Base-by-base conservation (phyloP, 1,140 invertebrate species). In the Pogonognathellus flavescens region DNA sequence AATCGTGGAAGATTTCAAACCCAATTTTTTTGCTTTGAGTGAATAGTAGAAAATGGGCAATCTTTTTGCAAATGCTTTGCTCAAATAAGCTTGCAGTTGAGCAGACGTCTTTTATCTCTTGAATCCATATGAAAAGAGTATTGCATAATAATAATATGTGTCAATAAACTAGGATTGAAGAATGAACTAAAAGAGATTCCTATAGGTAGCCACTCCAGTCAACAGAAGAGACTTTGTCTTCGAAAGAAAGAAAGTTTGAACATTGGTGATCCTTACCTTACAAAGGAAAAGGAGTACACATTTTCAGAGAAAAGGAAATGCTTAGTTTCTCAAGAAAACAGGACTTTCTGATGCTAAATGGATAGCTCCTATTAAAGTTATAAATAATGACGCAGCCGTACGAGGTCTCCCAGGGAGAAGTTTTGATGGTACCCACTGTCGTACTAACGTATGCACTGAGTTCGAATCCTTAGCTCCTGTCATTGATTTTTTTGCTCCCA, bases 321-420 rank as follows among this genome's bases (percentile, higher is more conserved):
- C 6, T 7, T 72, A 31, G 66, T 16, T 72, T 6, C 49, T 2
- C 4, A 72, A 72, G 2, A 72, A 49, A 9, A 14, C 25, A 18
- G 14, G 8, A 8, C 9, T 72, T 0, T 66, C 14, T 14, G 22
- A 72, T 49, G 6, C 13, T n/a, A 14, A 72, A n/a, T 72, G 66
- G 66, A 72, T 49, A 50, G 41, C 22, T 14, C n/a, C n/a, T n/a
- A 72, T 72, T 4, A 72, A 72, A n/a, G 49, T 72, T 16, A 72
- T 25, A 1, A 31, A 16, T n/a, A 72, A 72, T 72, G 66, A 49
- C 0, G 25, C 66, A 1, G 66, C 66, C 16, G 66, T 31, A 7
- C 1, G 66, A 49, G 66, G 22, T 13, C 11, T 72, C 3, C 66
- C 66, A 0, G 41, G 66, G 0, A 16, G 66, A 16, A 31, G 8